Conservation (phyloP, 2,888 invertebrate genomes). For the Meganola albula region DNA sequence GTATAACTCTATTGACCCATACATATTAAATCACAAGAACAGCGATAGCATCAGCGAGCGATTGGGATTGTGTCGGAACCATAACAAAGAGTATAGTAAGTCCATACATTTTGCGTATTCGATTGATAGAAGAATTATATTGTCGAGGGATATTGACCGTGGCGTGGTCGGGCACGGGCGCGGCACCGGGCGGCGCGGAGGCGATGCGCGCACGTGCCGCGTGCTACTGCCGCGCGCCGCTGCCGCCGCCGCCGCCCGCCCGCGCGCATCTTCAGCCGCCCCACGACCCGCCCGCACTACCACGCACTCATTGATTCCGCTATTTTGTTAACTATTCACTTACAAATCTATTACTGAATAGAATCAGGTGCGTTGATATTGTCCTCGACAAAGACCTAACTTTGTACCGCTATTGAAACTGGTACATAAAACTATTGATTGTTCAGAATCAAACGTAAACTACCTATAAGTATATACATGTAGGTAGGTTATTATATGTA, state of each 20-base stretch:
- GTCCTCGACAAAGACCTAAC: no score
- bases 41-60: no score
- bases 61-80: no score
- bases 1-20: constrained; percentile 62
- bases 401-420: no score
- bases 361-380: no score
- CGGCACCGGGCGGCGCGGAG: constrained; percentile 44
- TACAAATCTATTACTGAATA: no score
- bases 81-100: no score
- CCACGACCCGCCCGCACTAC: constrained; percentile 40
- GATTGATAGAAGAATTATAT: constrained; percentile 14
- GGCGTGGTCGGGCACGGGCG: constrained; percentile 39
- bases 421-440: no score
- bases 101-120: constrained; percentile 8
- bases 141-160: constrained; percentile 53
- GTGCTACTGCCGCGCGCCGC: constrained; percentile 70
- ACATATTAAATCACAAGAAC: constrained; percentile 42
- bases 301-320: constrained; percentile 4
- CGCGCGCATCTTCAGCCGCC: constrained; percentile 49
- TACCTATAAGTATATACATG: no score
- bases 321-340: not conserved
- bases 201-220: constrained; percentile 69
- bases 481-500: no score
- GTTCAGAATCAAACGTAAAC: no score
- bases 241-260: constrained; percentile 40